A percentile compares a stretch with the other conserved stretches of the same genome.
Conservation (phyloP, 2,797 vertebrate species). For the Capromys pilorides region DNA sequence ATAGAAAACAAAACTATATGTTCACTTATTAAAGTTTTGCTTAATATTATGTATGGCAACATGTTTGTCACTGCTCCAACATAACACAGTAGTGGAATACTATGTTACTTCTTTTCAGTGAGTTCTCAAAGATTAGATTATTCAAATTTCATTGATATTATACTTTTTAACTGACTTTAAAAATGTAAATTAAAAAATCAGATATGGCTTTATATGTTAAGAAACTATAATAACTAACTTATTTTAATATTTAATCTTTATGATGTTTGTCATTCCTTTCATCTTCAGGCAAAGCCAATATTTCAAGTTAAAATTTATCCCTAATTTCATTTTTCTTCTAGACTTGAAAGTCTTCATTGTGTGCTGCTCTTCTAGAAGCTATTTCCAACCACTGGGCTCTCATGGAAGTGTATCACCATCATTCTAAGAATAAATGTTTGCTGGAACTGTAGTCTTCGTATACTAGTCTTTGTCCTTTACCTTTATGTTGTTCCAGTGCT, state of each 20-base stretch:
- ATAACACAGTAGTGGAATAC: no score
- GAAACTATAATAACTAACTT: slow-evolving; percentile 67
- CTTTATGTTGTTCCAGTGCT: background rate
- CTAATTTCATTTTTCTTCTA: slow-evolving; percentile 58
- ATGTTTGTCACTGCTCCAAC: no score
- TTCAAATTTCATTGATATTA: slow-evolving; percentile 45
- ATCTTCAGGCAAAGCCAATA: slow-evolving; percentile 61
- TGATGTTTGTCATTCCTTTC: slow-evolving; percentile 66
- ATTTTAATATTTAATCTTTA: slow-evolving; percentile 71
- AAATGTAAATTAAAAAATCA: slow-evolving; percentile 64
- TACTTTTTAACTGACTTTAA: slow-evolving; percentile 40
- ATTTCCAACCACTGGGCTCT: background rate
- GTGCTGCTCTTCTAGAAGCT: background rate
- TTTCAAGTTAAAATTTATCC: slow-evolving; percentile 56
- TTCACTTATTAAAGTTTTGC: slow-evolving; percentile 52
- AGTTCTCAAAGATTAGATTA: slow-evolving; percentile 31
- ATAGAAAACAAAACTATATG: slow-evolving; percentile 29
- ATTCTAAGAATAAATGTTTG: slow-evolving; percentile 3
- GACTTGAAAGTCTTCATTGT: slow-evolving; percentile 57
- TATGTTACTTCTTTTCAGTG: slow-evolving; percentile 33
- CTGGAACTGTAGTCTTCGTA: slow-evolving; percentile 1
- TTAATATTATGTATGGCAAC: slow-evolving; percentile 28
- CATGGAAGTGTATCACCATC: background rate
- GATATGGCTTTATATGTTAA: slow-evolving; percentile 52
- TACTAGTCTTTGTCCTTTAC: background rate